phyloP scores from a whole-genome alignment of 1,140 invertebrate species.

The Thereuonema tuberculata region DNA sequence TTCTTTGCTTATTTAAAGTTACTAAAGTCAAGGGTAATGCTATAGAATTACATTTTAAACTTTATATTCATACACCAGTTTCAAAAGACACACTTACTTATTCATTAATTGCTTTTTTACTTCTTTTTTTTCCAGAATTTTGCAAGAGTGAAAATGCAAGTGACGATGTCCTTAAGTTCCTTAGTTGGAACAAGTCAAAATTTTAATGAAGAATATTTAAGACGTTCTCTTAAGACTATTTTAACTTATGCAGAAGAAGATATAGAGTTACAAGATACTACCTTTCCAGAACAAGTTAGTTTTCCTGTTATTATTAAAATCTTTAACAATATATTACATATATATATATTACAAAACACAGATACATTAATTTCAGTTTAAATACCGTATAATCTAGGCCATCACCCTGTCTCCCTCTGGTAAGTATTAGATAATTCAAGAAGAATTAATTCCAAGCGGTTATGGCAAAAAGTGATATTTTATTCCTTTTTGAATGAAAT shows the following conservation, averaged over 20 bases:
- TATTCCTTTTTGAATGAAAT: too few relatives aligned
- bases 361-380: too few relatives aligned
- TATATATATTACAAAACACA: slow-evolving; percentile 2
- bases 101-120: too few relatives aligned
- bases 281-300: slow-evolving; percentile 74
- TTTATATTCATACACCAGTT: background rate
- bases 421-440: too few relatives aligned
- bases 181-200: slow-evolving; percentile 68
- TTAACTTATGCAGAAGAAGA: slow-evolving; percentile 87
- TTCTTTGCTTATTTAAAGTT: background rate
- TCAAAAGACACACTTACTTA: background rate
- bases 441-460: too few relatives aligned
- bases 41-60: too few relatives aligned
- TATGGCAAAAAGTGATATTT: too few relatives aligned
- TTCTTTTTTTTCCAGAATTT: slow-evolving; percentile 57
- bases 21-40: too few relatives aligned
- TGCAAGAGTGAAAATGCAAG: slow-evolving; percentile 95
- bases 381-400: too few relatives aligned
- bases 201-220: slow-evolving; percentile 85
- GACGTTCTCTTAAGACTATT: slow-evolving; percentile 88
- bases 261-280: slow-evolving; percentile 70
- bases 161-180: slow-evolving; percentile 88
- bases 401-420: too few relatives aligned
- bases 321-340: background rate
- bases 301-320: too few relatives aligned